Evolutionary conservation across 35 echinoderm and acorn worm species (phyloP), one percentile per base, ranked within the genome.

Genomic region (Ophioderma brevispina): DNA sequence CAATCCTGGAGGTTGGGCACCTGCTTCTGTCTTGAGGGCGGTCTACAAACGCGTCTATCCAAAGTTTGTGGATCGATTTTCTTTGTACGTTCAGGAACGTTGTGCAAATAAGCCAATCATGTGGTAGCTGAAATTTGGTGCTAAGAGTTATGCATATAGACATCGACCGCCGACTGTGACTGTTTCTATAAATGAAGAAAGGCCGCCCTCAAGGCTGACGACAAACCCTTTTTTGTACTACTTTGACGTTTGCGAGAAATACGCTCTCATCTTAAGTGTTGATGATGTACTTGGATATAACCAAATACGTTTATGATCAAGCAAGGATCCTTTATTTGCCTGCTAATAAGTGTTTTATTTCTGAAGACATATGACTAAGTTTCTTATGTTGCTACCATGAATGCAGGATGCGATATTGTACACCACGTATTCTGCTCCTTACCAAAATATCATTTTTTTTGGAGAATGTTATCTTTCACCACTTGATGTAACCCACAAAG

Each of bases 11-110:
- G 97, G 97, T 37, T 99, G 97, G 97, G 97, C 89, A 36, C 97
- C 97, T 0, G 94, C 89, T 25, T 95, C 93, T 38, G 97, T 99
- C 17, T 84, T 99, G 13, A 86, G 97, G 77, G 90, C 97, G 0
- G 93, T 99, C 36, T 99, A 99, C 94, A 99, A 99, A 52, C 77
- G 97, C 84, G 97, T 95, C 64, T 99, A 99, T 50, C 97, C 97
- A 34, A 90, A 95, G 59, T 99, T 99, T 85, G 84, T 99, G 35
- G 41, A 94, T 28, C 80, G 89, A 38, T 99, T 99, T 63, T 99
- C 97, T 10, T 33, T 50, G 33, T 95, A 88, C 64, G 97, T 99
- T 33, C 90, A 95, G 37, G 93, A 99, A n/a, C 64, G 50, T 38
- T 88, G 83, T 32, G 92, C 93, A 38, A 90, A 93, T 19, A 92